phyloP scores from a whole-genome alignment of 2,888 invertebrate species.

The Ametastegia equiseti region DNA sequence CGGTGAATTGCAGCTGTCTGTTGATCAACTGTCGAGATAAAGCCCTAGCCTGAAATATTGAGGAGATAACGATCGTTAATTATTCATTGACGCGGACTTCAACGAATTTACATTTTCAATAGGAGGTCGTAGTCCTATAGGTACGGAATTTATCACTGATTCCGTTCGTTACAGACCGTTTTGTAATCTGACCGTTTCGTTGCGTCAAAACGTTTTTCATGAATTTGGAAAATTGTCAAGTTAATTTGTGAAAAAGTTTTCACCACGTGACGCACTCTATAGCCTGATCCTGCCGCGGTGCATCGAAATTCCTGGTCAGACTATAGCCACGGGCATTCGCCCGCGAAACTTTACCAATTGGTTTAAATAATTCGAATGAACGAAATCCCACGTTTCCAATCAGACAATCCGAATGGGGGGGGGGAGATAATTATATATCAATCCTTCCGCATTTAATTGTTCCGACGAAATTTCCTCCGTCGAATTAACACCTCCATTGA shows the following conservation, averaged over 20 bases:
- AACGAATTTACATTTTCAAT: not conserved
- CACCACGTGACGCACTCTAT: not conserved
- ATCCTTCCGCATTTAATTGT: not conserved
- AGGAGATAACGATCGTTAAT: not conserved
- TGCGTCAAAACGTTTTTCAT: not conserved
- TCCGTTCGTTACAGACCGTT: not conserved
- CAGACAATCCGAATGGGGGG: not conserved
- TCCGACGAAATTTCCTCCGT: not conserved
- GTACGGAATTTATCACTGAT: not conserved
- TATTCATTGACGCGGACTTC: not conserved
- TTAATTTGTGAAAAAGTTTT: not conserved
- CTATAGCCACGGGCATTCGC: not conserved
- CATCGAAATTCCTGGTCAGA: slow-evolving; percentile 1
- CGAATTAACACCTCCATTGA: not conserved
- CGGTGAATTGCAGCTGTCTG: not conserved
- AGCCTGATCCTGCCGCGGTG: not conserved
- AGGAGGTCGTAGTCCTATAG: not conserved
- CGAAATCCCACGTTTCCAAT: not conserved
- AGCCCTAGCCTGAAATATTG: slow-evolving; percentile 11
- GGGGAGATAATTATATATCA: slow-evolving; percentile 18
- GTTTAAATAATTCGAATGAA: slow-evolving; percentile 19
- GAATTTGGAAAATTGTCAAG: not conserved
- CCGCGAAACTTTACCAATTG: slow-evolving; percentile 26
- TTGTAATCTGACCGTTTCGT: not conserved
- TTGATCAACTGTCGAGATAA: slow-evolving; percentile 25